Percentiles rank a stretch among this genome's conserved stretches.
phyloP scores from a whole-genome alignment of 2,113 vertebrate species.

The Prionailurus bengalensis region DNA sequence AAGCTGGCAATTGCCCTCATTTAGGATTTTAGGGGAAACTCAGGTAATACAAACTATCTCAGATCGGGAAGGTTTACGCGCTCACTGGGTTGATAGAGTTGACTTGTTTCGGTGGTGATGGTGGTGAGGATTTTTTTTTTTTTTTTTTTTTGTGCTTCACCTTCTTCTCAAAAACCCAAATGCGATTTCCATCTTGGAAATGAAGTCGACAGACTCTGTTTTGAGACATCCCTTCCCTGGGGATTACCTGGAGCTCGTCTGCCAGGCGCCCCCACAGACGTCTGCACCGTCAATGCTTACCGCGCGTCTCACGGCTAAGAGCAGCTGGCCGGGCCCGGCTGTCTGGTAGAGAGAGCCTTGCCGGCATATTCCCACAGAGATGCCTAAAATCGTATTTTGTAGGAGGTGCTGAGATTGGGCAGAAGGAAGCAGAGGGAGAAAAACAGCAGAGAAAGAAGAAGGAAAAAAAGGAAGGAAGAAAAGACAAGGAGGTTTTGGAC shows the following conservation, averaged over 20 bases:
- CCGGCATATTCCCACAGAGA: fast-evolving
- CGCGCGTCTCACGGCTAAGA: not conserved
- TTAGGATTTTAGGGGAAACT: constrained; percentile 76
- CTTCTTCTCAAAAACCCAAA: not conserved
- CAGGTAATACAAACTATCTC: constrained; percentile 75
- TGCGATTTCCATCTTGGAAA: constrained; percentile 53
- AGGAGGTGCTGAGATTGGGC: not conserved
- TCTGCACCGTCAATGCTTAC: fast-evolving
- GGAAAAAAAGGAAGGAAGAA: not conserved
- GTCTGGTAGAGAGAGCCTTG: not conserved
- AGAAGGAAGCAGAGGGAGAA: not conserved
- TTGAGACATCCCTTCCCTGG: constrained; percentile 1
- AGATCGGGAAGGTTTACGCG: constrained; percentile 64
- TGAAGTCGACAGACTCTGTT: constrained; percentile 5
- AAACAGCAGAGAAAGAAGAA: not conserved
- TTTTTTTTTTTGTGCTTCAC: not conserved
- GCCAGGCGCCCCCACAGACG: fast-evolving
- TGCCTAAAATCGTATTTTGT: not conserved
- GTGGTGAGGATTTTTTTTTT: not conserved
- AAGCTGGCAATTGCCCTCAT: constrained; percentile 85
- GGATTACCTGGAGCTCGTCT: not conserved
- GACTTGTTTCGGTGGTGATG: not conserved
- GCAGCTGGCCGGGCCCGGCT: not conserved
- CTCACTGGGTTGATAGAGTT: not conserved
- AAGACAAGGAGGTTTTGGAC: not conserved